Percentiles rank a stretch among this genome's conserved stretches.
Conservation (phyloP, 2,888 invertebrate genomes). For the Drosophila kanekoi region DNA sequence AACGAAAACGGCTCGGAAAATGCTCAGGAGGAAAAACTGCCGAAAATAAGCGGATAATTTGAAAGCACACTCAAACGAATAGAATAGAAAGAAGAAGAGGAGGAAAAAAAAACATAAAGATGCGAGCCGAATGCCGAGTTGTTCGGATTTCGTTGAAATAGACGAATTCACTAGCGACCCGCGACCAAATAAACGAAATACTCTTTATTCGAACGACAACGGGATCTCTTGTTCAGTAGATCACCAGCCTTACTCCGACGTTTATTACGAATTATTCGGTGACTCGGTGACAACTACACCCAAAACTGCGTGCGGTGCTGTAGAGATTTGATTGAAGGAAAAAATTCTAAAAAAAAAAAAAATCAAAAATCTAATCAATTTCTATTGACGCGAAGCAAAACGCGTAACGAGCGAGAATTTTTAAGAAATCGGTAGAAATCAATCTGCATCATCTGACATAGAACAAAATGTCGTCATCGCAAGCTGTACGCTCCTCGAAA, state of each 20-base stretch:
- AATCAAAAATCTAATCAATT: slow-evolving; percentile 22
- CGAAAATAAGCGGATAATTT: slow-evolving; percentile 24
- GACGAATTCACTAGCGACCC: slow-evolving; percentile 75
- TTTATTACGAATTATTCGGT: slow-evolving; percentile 85
- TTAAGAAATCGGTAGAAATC: slow-evolving; percentile 39
- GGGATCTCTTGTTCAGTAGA: slow-evolving; percentile 86
- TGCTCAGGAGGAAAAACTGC: slow-evolving; percentile 28
- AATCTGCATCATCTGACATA: slow-evolving; percentile 59
- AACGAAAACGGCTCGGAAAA: slow-evolving; percentile 10
- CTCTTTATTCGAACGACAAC: slow-evolving; percentile 86
- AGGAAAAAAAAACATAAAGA: slow-evolving; percentile 26
- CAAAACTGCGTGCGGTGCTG: slow-evolving; percentile 78
- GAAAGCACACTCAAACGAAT: slow-evolving; percentile 40
- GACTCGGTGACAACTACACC: slow-evolving; percentile 85
- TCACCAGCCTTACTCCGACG: slow-evolving; percentile 86
- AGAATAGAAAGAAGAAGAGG: slow-evolving; percentile 32
- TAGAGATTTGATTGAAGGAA: slow-evolving; percentile 68
- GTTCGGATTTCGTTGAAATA: slow-evolving; percentile 68
- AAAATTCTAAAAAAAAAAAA: slow-evolving; percentile 30
- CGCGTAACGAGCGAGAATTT: slow-evolving; percentile 60
- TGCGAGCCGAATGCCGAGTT: slow-evolving; percentile 36
- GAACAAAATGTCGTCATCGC: slow-evolving; percentile 89
- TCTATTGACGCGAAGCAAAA: slow-evolving; percentile 41
- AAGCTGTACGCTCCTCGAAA: slow-evolving; percentile 93
- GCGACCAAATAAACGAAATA: slow-evolving; percentile 84